These are phyloP conservation scores for Drosophila ficusphila DNA, from an alignment of 1,140 invertebrate genomes.

Conservation along the genomic window DNA sequence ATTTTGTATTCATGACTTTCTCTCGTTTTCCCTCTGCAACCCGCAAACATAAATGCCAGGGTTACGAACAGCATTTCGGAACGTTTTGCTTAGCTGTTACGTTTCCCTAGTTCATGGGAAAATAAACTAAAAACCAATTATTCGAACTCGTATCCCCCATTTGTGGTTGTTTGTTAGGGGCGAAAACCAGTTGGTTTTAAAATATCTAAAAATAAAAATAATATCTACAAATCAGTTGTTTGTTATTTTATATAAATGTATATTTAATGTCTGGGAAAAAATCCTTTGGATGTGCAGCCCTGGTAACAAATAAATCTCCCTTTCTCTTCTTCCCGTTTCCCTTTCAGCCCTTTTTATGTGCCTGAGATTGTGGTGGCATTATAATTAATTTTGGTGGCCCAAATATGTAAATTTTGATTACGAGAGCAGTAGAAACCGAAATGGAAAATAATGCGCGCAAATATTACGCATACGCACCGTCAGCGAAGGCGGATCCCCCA, in stretches of 20 bases:
- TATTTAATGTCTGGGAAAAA: neutral
- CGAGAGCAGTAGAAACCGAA: conserved; percentile 60
- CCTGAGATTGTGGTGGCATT: conserved; percentile 54
- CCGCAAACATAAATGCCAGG: conserved; percentile 12
- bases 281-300: conserved; percentile 3
- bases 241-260: no score
- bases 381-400: conserved; percentile 75
- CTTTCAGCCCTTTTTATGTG: conserved; percentile 10
- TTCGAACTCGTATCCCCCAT: no score
- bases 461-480: conserved; percentile 70
- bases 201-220: neutral
- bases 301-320: neutral
- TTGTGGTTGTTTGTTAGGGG: no score
- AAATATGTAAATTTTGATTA: conserved; percentile 77
- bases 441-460: conserved; percentile 59
- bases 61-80: neutral
- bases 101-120: neutral
- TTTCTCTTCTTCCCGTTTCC: conserved; percentile 12
- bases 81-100: neutral
- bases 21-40: conserved; percentile 1
- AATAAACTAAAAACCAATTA: no score
- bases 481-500: conserved; percentile 8
- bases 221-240: no score
- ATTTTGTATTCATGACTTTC: conserved; percentile 75
- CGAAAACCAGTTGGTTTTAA: no score